Evolutionary conservation across 2,113 vertebrate genomes (phyloP).

Genomic region (Hemiprocne comata): DNA sequence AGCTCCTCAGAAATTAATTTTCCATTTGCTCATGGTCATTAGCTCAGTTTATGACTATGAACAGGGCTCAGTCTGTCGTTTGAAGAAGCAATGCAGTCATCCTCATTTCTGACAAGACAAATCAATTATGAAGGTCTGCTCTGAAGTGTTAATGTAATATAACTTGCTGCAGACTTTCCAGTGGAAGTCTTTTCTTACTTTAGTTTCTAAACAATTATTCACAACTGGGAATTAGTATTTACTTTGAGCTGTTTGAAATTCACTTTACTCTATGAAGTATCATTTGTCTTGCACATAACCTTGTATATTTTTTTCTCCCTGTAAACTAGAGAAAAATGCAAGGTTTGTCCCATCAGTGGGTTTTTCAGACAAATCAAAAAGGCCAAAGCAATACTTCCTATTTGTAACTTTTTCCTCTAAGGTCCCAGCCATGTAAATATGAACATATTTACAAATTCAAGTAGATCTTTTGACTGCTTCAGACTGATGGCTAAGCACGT

Average conservation of each 20-base stretch:
- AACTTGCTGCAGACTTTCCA: constrained; percentile 13
- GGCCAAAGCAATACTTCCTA: not conserved
- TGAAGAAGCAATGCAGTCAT: not conserved
- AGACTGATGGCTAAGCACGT: not conserved
- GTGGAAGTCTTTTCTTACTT: not conserved
- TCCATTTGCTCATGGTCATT: not conserved
- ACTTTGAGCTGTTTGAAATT: not conserved
- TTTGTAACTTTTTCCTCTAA: not conserved
- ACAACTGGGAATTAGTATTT: not conserved
- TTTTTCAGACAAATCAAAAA: not conserved
- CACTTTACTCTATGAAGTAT: not conserved
- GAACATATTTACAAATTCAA: not conserved
- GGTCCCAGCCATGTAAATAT: not conserved
- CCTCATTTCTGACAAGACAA: constrained; percentile 17
- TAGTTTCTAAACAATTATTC: constrained; percentile 2
- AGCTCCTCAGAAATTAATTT: not conserved
- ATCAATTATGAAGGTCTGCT: constrained; percentile 14
- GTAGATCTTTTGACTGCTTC: not conserved
- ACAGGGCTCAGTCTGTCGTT: not conserved
- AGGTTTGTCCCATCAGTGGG: not conserved
- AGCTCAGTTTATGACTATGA: not conserved
- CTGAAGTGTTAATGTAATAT: constrained; percentile 38
- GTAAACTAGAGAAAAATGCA: not conserved
- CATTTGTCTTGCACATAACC: not conserved
- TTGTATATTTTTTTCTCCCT: not conserved